These are phyloP conservation scores for Saccostrea glomerata DNA, from an alignment of 1,140 invertebrate species.

Conservation along the genomic window DNA sequence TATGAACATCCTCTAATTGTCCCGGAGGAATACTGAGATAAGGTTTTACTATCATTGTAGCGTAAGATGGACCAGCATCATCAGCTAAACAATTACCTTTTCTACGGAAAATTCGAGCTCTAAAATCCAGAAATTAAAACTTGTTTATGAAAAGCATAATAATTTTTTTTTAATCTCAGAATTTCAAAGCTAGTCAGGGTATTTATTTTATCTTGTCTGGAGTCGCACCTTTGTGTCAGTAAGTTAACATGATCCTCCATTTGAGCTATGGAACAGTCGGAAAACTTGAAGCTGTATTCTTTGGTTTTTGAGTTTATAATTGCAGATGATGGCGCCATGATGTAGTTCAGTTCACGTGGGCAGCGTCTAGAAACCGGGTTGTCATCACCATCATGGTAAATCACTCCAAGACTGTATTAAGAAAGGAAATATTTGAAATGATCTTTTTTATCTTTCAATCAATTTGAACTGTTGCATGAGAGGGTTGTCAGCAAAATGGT, in stretches of 20 bases:
- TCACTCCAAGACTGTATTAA: conserved; percentile 50
- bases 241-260: conserved; percentile 49
- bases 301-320: conserved; percentile 57
- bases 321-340: conserved; percentile 60
- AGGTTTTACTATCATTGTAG: conserved; percentile 44
- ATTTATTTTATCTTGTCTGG: background rate
- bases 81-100: conserved; percentile 51
- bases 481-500: no score
- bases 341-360: conserved; percentile 54
- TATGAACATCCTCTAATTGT: conserved; percentile 56
- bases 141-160: no score
- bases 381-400: conserved; percentile 58
- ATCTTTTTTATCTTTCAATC: no score
- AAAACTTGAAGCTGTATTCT: conserved; percentile 61
- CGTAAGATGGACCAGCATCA: conserved; percentile 30
- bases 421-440: no score
- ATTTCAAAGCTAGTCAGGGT: no score
- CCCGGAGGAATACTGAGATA: conserved; percentile 55
- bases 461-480: no score
- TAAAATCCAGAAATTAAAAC: background rate
- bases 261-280: conserved; percentile 57
- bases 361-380: conserved; percentile 41
- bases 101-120: conserved; percentile 41
- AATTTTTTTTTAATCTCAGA: background rate
- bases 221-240: conserved; percentile 47